Conservation (phyloP, 1,140 invertebrate genomes). For the Pogonomyrmex californicus region DNA sequence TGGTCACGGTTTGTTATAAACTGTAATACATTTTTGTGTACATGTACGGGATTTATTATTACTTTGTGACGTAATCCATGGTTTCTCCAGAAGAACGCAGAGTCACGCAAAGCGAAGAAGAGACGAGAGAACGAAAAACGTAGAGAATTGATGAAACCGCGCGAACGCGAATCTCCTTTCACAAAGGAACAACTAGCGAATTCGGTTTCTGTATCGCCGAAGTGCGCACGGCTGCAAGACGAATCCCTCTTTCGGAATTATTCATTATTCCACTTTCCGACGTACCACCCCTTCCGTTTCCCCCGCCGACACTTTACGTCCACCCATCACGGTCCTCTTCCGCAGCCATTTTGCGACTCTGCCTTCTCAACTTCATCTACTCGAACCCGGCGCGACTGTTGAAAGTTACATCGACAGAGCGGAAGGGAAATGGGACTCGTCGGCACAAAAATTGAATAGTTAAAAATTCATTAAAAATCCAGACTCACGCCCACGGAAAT, state of each 20-base stretch:
- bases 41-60: neutral
- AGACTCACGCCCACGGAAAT: constrained; percentile 31
- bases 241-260: constrained; percentile 82
- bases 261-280: constrained; percentile 80
- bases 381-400: constrained; percentile 60
- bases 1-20: neutral
- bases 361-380: constrained; percentile 77
- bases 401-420: constrained; percentile 72
- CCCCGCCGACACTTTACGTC: constrained; percentile 67
- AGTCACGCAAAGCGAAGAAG: neutral
- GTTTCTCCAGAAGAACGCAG: neutral
- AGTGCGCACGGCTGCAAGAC: constrained; percentile 73
- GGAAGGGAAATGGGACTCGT: constrained; percentile 16
- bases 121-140: neutral
- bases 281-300: neutral
- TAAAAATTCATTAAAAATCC: constrained; percentile 76
- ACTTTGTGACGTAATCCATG: neutral
- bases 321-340: constrained; percentile 63
- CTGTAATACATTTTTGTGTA: neutral
- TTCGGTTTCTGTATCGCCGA: constrained; percentile 72
- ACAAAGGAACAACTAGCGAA: constrained; percentile 29
- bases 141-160: constrained; percentile 33
- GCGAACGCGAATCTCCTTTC: constrained; percentile 64
- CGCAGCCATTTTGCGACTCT: constrained; percentile 73
- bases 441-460: constrained; percentile 73